These are phyloP conservation scores for Potorous gilbertii DNA, from an alignment of 2,797 vertebrate species.

Conservation along the genomic window DNA sequence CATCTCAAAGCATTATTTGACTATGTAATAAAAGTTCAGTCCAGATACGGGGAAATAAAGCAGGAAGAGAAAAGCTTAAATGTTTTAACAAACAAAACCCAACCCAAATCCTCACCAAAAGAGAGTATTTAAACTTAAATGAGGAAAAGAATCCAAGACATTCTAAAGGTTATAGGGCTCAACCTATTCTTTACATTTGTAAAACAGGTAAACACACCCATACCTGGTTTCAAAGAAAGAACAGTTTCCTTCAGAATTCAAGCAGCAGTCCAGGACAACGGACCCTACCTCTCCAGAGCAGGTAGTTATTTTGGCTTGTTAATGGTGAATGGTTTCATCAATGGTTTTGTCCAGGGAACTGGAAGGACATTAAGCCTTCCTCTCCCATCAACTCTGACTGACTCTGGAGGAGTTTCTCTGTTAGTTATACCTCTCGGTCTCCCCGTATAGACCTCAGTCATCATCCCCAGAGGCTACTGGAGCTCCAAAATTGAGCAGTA, in stretches of 20 bases:
- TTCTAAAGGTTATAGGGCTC: conserved; percentile 20
- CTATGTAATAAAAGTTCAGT: conserved; percentile 28
- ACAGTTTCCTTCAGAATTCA: conserved; percentile 29
- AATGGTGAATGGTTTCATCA: conserved; percentile 40
- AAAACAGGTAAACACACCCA: conserved; percentile 12
- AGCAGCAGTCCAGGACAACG: neutral
- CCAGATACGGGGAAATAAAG: conserved; percentile 21
- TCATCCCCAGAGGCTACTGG: neutral
- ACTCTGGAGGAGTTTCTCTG: conserved; percentile 53
- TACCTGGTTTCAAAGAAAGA: conserved; percentile 41
- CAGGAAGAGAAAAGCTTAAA: conserved; percentile 28
- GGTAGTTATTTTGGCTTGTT: conserved; percentile 21
- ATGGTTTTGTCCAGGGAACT: conserved; percentile 36
- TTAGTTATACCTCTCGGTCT: conserved; percentile 52
- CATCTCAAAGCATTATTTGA: conserved; percentile 42
- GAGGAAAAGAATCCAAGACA: conserved; percentile 38
- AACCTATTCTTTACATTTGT: conserved; percentile 31
- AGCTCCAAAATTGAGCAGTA: neutral
- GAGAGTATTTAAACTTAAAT: conserved; percentile 37
- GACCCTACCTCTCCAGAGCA: neutral
- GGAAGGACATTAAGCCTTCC: conserved; percentile 40
- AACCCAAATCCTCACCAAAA: conserved; percentile 39
- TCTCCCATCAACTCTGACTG: conserved; percentile 15
- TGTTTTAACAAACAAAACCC: conserved; percentile 48
- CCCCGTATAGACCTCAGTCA: conserved; percentile 13